These are phyloP conservation scores for Watsonalla binaria DNA, from an alignment of 2,888 invertebrate genomes.

Conservation along the genomic window DNA sequence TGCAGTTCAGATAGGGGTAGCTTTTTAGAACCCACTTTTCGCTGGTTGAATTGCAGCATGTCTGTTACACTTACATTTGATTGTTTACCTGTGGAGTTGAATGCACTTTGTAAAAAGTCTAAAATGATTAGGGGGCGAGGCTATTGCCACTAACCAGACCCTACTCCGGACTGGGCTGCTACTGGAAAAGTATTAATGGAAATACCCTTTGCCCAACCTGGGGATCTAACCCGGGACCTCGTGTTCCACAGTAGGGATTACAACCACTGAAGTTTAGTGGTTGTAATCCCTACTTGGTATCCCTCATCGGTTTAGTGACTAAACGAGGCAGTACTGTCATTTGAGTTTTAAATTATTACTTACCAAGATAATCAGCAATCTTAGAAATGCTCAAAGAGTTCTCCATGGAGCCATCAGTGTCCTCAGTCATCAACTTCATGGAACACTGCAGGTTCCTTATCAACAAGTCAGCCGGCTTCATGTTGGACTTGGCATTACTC, in stretches of 20 bases:
- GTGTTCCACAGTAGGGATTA: too few relatives aligned
- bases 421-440: slow-evolving; percentile 38
- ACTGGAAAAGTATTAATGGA: not conserved
- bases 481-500: slow-evolving; percentile 14
- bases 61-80: slow-evolving; percentile 58
- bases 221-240: too few relatives aligned
- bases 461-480: slow-evolving; percentile 44
- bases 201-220: not conserved
- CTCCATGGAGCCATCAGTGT: slow-evolving; percentile 51
- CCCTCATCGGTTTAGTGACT: too few relatives aligned
- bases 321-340: not conserved
- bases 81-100: slow-evolving; percentile 44
- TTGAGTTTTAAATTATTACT: slow-evolving; percentile 12
- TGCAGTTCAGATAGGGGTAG: slow-evolving; percentile 51
- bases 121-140: too few relatives aligned
- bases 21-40: slow-evolving; percentile 36
- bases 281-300: too few relatives aligned
- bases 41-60: slow-evolving; percentile 48
- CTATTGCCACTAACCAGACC: too few relatives aligned
- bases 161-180: too few relatives aligned
- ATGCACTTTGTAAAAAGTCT: too few relatives aligned
- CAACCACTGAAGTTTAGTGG: too few relatives aligned
- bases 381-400: slow-evolving; percentile 64
- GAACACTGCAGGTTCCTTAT: slow-evolving; percentile 46
- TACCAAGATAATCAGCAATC: slow-evolving; percentile 66